These are phyloP conservation scores for Norana najaformis DNA, from an alignment of 2,888 invertebrate genomes.

Conservation along the genomic window DNA sequence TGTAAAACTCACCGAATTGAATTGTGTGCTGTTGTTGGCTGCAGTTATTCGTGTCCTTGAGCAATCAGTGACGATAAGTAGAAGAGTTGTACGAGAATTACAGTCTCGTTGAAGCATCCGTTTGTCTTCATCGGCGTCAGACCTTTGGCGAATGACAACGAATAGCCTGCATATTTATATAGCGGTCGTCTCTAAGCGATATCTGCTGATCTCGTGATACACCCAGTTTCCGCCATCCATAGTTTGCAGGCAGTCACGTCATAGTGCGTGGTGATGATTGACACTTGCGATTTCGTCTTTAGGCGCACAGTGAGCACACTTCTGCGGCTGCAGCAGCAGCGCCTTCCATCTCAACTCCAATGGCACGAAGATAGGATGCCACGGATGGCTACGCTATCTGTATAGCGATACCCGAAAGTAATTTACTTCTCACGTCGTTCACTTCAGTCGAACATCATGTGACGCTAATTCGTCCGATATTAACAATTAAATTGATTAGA, in stretches of 20 bases:
- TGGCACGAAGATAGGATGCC: not conserved
- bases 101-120: not conserved
- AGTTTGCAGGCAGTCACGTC: not conserved
- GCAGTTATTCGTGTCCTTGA: not conserved
- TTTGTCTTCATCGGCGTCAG: not conserved
- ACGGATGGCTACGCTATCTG: not conserved
- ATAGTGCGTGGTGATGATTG: not conserved
- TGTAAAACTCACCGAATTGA: not conserved
- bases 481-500: conserved; percentile 5
- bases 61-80: not conserved
- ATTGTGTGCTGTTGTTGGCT: not conserved
- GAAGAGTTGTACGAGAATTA: not conserved
- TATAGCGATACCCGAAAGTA: not conserved
- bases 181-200: not conserved
- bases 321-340: not conserved
- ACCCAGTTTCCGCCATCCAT: not conserved
- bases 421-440: not conserved
- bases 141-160: not conserved
- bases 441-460: not conserved
- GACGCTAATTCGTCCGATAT: not conserved
- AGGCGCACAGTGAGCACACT: not conserved
- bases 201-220: not conserved
- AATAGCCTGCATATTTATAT: not conserved
- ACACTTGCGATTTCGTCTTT: not conserved
- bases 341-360: not conserved